Percentiles rank a stretch among this genome's conserved stretches.
phyloP scores from a whole-genome alignment of 1,140 invertebrate genomes.

The Babylonia areolata region DNA sequence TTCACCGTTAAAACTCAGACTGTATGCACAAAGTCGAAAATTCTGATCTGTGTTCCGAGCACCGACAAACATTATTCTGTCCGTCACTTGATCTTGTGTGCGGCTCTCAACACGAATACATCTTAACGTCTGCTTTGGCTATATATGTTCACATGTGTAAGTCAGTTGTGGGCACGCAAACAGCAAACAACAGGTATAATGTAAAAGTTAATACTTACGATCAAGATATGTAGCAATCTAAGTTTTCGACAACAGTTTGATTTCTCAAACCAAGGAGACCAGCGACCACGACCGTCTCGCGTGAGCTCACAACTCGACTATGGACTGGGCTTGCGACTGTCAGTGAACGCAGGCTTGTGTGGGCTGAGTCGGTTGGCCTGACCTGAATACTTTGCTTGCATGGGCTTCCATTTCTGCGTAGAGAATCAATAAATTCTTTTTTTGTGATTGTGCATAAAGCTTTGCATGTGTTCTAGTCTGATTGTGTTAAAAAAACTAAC shows the following conservation, averaged over 20 bases:
- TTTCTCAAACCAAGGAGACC: conserved; percentile 17
- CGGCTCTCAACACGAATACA: too few relatives aligned
- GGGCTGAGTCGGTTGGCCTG: conserved; percentile 31
- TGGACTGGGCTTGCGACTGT: conserved; percentile 17
- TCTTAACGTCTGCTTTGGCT: too few relatives aligned
- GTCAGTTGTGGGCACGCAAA: not conserved
- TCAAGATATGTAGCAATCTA: conserved; percentile 8
- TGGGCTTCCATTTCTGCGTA: conserved; percentile 7
- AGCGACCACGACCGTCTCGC: conserved; percentile 6
- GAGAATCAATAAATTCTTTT: not conserved
- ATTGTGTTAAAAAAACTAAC: not conserved
- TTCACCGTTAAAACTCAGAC: too few relatives aligned
- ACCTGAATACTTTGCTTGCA: conserved; percentile 35
- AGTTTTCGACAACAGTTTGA: conserved; percentile 5
- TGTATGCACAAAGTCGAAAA: too few relatives aligned
- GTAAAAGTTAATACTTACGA: conserved; percentile 6
- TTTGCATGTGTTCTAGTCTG: not conserved
- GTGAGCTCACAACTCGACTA: conserved; percentile 19
- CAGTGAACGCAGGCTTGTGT: conserved; percentile 15
- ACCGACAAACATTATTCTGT: too few relatives aligned
- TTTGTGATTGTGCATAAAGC: not conserved
- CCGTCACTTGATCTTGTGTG: too few relatives aligned
- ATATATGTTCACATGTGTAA: too few relatives aligned
- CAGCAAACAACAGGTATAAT: not conserved
- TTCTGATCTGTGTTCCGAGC: too few relatives aligned